A percentile compares a stretch with the other conserved stretches of the same genome.
Conservation (phyloP, 2,888 invertebrate genomes). For the Phasia obesa region DNA sequence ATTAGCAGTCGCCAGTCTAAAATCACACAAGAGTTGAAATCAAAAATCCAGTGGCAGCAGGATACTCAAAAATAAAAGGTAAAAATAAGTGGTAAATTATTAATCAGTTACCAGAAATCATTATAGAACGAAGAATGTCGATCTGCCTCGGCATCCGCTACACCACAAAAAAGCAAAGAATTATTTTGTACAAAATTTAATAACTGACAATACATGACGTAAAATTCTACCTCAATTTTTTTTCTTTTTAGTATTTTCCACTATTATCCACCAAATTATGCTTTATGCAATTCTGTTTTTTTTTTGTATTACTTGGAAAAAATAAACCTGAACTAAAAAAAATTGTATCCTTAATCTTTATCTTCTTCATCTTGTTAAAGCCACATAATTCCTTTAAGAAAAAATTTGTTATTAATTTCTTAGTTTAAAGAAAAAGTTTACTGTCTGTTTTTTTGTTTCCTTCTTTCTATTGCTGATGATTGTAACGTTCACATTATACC, state of each 20-base stretch:
- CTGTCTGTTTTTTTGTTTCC: not conserved
- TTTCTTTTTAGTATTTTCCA: not conserved
- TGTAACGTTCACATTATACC: conserved; percentile 59
- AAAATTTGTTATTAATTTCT: conserved; percentile 69
- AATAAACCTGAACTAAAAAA: conserved; percentile 19
- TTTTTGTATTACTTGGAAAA: conserved; percentile 12
- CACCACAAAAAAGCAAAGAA: no score
- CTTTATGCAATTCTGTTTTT: no score
- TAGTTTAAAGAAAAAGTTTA: conserved; percentile 48
- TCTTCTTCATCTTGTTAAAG: conserved; percentile 49
- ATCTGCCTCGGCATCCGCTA: no score
- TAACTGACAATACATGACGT: not conserved
- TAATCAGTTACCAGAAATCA: no score
- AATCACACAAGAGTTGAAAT: no score
- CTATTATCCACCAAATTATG: conserved; percentile 2
- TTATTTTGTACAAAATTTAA: not conserved
- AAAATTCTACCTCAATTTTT: not conserved
- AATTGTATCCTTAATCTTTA: conserved; percentile 15
- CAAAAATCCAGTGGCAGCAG: no score
- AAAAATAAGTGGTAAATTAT: no score
- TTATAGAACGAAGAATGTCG: no score
- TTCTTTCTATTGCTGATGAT: conserved; percentile 33
- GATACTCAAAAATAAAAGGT: no score
- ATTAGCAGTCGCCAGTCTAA: no score
- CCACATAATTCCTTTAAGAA: conserved; percentile 66